Base-by-base conservation (phyloP, 2,797 vertebrate genomes). In the Loris lydekkerianus region DNA sequence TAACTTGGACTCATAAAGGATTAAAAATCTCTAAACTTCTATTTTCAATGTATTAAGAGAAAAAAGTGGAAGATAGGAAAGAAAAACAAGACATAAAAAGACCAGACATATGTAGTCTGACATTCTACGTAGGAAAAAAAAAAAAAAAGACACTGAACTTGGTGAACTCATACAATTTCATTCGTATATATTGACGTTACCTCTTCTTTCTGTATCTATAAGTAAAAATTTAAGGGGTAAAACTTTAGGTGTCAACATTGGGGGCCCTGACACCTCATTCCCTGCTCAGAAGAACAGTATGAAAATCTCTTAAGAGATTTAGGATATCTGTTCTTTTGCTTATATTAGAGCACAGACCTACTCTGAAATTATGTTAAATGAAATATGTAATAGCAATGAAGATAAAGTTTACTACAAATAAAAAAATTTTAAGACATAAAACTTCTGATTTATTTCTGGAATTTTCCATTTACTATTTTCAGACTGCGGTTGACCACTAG, bases 21-120 rank as follows among this genome's bases (percentile, higher is more conserved):
- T 14, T 67, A 63, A 96, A 93, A 86, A 88, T 73, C 77, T 69
- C 88, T 63, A 80, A 89, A 93, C 31, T 93, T 86, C 94, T 72
- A 43, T 95, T 96, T 91, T 93, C 85, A 90, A 8, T 3, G 23
- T 85, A 70, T 89, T 85, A 56, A n/a, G 40, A 27, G 29, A 60
- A 95, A 93, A 70, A 31, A 94, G 77, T 43, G 69, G 86, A 91
- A 81, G 49, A 53, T 14, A 53, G 49, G 49, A 53, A 53, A 53
- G 49, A 53, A 53, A 53, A 14, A 53, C 14, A 53, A 53, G 14
- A 53, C 49, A 53, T 53, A 53, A 53, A 53, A 53, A 53, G 49
- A 49, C 46, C 93, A 20, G 70, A 95, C 86, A 31, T 95, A 75
- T 31, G 1, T 4, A 91, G 81, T 77, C 73, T 95, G 77, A 94